Conservation (phyloP, 2,888 invertebrate genomes). For the Priocnemis perturbator region DNA sequence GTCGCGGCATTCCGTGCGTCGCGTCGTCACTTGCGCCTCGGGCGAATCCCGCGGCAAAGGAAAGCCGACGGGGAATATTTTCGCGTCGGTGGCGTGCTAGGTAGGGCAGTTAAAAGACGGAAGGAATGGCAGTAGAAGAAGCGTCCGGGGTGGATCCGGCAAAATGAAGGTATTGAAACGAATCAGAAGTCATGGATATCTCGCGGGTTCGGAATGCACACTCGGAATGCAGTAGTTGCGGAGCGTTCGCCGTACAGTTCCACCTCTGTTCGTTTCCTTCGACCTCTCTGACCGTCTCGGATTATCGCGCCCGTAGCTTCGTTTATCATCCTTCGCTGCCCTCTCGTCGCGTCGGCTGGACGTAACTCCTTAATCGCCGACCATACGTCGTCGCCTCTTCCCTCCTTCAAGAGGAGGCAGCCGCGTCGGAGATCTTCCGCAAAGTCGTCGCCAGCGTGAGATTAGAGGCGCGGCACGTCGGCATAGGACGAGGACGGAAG, state of each 20-base stretch:
- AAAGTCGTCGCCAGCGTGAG: constrained; percentile 9
- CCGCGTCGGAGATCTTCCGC: not conserved
- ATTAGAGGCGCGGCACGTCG: constrained; percentile 10
- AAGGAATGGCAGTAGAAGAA: too few relatives aligned
- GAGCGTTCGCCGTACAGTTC: not conserved
- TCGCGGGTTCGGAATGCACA: not conserved
- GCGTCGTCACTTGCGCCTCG: too few relatives aligned
- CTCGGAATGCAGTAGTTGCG: not conserved
- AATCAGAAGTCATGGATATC: constrained; percentile 5
- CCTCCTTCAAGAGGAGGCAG: not conserved
- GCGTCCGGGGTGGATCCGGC: too few relatives aligned
- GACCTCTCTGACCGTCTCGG: constrained; percentile 28
- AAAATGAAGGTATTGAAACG: constrained; percentile 2
- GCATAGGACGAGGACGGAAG: not conserved
- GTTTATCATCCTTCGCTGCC: constrained; percentile 39
- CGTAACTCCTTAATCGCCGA: constrained; percentile 46
- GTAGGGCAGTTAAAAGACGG: too few relatives aligned
- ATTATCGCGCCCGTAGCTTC: constrained; percentile 31
- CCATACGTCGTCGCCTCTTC: constrained; percentile 37
- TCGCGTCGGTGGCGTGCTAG: too few relatives aligned
- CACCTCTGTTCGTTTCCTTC: constrained; percentile 16
- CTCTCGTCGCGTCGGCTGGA: constrained; percentile 35
- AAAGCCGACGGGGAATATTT: too few relatives aligned
- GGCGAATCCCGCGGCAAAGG: too few relatives aligned
- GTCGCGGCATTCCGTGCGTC: too few relatives aligned